phyloP scores from a whole-genome alignment of 1,140 invertebrate genomes.

The Bradysia coprophila region DNA sequence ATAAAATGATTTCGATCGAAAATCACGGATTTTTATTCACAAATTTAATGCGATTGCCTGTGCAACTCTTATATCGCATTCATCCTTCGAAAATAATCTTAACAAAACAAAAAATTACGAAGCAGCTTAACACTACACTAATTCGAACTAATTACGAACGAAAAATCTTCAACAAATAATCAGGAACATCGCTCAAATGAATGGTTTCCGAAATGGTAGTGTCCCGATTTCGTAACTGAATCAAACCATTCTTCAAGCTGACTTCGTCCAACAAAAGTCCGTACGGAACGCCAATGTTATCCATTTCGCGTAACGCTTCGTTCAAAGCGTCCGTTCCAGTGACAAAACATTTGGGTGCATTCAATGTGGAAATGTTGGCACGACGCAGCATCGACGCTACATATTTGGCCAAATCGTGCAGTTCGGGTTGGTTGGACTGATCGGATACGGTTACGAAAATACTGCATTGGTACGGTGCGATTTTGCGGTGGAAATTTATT shows the following conservation, averaged over 20 bases:
- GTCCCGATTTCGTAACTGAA: conserved; percentile 46
- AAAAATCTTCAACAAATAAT: conserved; percentile 22
- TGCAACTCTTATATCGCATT: too few relatives aligned
- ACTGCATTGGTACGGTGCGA: conserved; percentile 42
- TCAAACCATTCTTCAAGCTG: conserved; percentile 50
- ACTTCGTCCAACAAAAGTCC: conserved; percentile 39
- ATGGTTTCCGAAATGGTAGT: conserved; percentile 36
- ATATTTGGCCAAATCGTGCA: conserved; percentile 30
- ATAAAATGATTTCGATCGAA: too few relatives aligned
- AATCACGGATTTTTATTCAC: too few relatives aligned
- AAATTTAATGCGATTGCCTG: too few relatives aligned
- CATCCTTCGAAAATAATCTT: too few relatives aligned
- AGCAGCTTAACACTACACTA: too few relatives aligned
- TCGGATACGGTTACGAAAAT: conserved; percentile 8
- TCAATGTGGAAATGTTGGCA: conserved; percentile 25
- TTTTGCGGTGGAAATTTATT: conserved; percentile 42
- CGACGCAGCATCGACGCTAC: conserved; percentile 27
- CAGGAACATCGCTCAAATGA: conserved; percentile 19
- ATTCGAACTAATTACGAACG: conserved; percentile 1
- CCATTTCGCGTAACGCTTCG: conserved; percentile 14
- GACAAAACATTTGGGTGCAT: conserved; percentile 11
- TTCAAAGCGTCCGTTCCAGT: conserved; percentile 6
- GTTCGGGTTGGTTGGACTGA: conserved; percentile 9
- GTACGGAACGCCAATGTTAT: conserved; percentile 44
- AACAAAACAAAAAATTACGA: too few relatives aligned